Conservation (phyloP, 2,797 vertebrate species). For the Peromyscus attwateri region DNA sequence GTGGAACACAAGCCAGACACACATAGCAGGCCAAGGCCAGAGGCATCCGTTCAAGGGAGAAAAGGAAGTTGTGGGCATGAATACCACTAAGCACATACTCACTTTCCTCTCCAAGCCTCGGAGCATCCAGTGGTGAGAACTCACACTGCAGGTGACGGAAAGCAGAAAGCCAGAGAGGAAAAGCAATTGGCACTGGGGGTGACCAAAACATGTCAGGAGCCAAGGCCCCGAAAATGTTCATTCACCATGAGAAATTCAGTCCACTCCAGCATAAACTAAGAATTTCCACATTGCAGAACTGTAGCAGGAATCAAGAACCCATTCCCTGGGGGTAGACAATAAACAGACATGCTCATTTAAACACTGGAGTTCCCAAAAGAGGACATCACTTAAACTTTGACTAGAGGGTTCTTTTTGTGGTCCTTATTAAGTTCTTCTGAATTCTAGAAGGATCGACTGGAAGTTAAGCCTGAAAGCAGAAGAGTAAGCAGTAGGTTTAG, state of each 20-base stretch:
- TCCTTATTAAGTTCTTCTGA: constrained; percentile 40
- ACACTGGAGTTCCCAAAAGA: neutral
- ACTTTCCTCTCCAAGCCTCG: neutral
- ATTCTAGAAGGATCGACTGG: neutral
- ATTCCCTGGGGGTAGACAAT: neutral
- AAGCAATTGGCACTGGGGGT: neutral
- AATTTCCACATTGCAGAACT: neutral
- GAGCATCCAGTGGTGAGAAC: neutral
- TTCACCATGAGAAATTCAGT: constrained; percentile 5
- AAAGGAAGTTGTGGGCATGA: neutral
- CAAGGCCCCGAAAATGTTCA: neutral
- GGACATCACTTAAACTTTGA: neutral
- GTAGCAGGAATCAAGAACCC: neutral
- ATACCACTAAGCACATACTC: neutral
- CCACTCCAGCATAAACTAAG: neutral
- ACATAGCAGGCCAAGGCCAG: neutral
- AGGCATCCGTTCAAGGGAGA: constrained; percentile 49
- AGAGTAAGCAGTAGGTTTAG: neutral
- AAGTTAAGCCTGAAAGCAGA: neutral
- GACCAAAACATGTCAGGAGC: constrained; percentile 8
- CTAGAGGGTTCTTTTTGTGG: neutral
- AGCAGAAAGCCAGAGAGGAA: constrained; percentile 46
- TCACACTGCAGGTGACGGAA: constrained; percentile 3
- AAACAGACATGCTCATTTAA: neutral
- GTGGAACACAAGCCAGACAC: neutral